phyloP scores from a whole-genome alignment of 2,888 invertebrate species.

The Lacanobia oleracea region DNA sequence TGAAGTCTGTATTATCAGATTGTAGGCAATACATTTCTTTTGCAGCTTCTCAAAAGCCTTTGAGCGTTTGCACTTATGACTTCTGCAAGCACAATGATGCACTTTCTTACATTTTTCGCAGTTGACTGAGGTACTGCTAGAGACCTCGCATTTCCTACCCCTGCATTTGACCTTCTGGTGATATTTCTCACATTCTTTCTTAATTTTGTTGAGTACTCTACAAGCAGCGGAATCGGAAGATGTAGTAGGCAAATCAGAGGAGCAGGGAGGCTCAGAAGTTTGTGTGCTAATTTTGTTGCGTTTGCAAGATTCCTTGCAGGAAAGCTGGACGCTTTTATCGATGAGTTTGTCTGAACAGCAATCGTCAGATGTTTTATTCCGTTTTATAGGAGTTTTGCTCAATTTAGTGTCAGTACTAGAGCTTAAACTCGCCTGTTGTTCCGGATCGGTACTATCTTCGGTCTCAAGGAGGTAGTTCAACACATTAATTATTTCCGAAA shows the following conservation, averaged over 20 bases:
- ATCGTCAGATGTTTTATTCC: slow-evolving; percentile 37
- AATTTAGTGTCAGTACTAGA: slow-evolving; percentile 38
- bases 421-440: slow-evolving; percentile 47
- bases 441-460: slow-evolving; percentile 77
- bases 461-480: slow-evolving; percentile 86
- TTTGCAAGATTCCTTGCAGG: slow-evolving; percentile 69
- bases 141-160: slow-evolving; percentile 77
- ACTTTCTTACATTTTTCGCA: slow-evolving; percentile 82
- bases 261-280: slow-evolving; percentile 77
- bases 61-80: slow-evolving; percentile 79
- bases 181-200: slow-evolving; percentile 85
- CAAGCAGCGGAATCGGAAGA: slow-evolving; percentile 84
- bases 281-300: slow-evolving; percentile 69
- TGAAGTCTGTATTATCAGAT: slow-evolving; percentile 86
- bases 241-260: slow-evolving; percentile 80
- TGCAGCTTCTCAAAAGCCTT: slow-evolving; percentile 77
- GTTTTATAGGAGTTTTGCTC: slow-evolving; percentile 27
- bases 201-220: slow-evolving; percentile 83
- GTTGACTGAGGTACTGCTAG: slow-evolving; percentile 82
- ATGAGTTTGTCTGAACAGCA: slow-evolving; percentile 60
- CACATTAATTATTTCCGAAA: slow-evolving; percentile 83
- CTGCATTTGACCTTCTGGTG: slow-evolving; percentile 82
- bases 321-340: slow-evolving; percentile 78
- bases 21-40: slow-evolving; percentile 85
- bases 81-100: slow-evolving; percentile 79